phyloP scores from a whole-genome alignment of 1,140 invertebrate species.

The Lordiphosa clarofinis region DNA sequence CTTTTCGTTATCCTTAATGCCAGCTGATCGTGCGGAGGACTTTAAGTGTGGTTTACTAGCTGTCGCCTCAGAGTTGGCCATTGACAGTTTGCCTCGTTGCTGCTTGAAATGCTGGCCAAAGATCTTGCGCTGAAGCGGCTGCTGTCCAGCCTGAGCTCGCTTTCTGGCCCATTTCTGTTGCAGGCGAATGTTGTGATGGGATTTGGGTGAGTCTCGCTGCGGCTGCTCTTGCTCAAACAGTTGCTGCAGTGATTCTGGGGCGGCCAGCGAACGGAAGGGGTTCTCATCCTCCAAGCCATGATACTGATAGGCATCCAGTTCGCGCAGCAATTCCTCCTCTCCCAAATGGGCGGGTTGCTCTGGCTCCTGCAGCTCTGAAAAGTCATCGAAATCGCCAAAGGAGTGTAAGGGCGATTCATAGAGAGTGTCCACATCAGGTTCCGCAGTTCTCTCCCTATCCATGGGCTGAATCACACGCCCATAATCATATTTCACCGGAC shows the following conservation, averaged over 20 bases:
- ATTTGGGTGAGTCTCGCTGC: slow-evolving; percentile 25
- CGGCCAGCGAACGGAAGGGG: slow-evolving; percentile 46
- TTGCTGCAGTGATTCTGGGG: slow-evolving; percentile 57
- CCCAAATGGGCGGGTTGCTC: slow-evolving; percentile 41
- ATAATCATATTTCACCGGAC: slow-evolving; percentile 66
- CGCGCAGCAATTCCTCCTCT: slow-evolving; percentile 63
- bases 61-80: slow-evolving; percentile 60
- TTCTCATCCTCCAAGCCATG: slow-evolving; percentile 68
- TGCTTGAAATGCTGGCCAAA: slow-evolving; percentile 68
- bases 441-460: slow-evolving; percentile 37
- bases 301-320: slow-evolving; percentile 72
- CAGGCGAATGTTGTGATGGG: slow-evolving; percentile 59
- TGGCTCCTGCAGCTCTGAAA: slow-evolving; percentile 58
- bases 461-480: slow-evolving; percentile 63
- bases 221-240: slow-evolving; percentile 56
- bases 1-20: slow-evolving; percentile 42
- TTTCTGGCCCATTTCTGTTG: slow-evolving; percentile 73
- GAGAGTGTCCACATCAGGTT: slow-evolving; percentile 31
- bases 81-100: slow-evolving; percentile 56
- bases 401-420: slow-evolving; percentile 55
- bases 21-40: slow-evolving; percentile 36
- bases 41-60: slow-evolving; percentile 56
- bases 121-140: slow-evolving; percentile 57
- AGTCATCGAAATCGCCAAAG: slow-evolving; percentile 70
- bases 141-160: slow-evolving; percentile 42